Evolutionary conservation across 1,140 invertebrate species (phyloP).

Genomic region (Drosophila parabipectinata): DNA sequence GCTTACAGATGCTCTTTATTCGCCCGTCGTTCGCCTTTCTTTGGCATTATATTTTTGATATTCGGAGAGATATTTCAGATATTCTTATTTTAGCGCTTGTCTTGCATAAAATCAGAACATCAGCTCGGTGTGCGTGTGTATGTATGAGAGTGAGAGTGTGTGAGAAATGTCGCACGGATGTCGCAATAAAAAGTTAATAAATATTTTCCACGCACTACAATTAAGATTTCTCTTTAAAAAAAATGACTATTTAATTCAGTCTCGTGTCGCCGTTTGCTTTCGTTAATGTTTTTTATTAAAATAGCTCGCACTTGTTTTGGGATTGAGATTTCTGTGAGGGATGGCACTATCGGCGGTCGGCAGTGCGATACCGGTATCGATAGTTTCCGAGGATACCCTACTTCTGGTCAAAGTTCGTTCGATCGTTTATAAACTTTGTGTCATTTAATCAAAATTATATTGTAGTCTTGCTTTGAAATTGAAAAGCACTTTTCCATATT

Average conservation of each 20-base stretch:
- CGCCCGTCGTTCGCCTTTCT: constrained; percentile 32
- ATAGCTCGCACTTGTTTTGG: constrained; percentile 42
- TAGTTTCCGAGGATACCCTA: constrained; percentile 3
- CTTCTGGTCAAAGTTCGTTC: constrained; percentile 2
- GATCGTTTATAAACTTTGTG: not conserved
- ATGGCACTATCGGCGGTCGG: constrained; percentile 6
- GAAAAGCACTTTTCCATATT: not conserved
- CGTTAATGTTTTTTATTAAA: constrained; percentile 25
- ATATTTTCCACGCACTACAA: constrained; percentile 38
- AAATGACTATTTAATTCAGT: constrained; percentile 16
- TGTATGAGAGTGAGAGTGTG: constrained; percentile 12
- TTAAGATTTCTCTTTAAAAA: constrained; percentile 4
- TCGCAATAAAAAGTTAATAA: constrained; percentile 45
- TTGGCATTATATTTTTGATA: constrained; percentile 55
- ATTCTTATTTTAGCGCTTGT: constrained; percentile 57
- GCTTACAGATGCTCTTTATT: constrained; percentile 19
- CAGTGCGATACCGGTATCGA: constrained; percentile 7
- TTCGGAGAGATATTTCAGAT: constrained; percentile 25
- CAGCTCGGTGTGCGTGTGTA: constrained; percentile 27
- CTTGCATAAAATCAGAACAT: constrained; percentile 48
- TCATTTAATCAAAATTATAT: not conserved
- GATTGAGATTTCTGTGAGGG: constrained; percentile 20
- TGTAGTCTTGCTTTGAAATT: not conserved
- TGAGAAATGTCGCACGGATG: constrained; percentile 23
- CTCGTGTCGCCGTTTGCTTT: constrained; percentile 13